Base-by-base conservation (phyloP, 2,888 invertebrate genomes). In the Drosophila anomalata region DNA sequence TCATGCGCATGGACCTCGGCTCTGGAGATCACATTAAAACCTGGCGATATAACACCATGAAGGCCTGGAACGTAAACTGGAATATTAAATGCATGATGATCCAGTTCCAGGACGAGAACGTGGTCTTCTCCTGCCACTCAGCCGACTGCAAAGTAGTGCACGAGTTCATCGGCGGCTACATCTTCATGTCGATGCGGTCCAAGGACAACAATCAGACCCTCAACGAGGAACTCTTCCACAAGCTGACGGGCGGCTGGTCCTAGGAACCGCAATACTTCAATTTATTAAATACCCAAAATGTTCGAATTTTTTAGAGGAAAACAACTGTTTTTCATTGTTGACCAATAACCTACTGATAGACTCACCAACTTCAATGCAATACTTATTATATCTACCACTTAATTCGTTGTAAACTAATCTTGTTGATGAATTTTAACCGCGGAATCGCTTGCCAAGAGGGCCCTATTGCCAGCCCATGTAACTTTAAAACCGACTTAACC, bases 21-120 rank as follows among this genome's bases (percentile, higher is more conserved):
- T 96, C 96, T 3, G 99, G 99, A 0, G 98, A 98, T 90, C 96
- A 97, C 89, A 93, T 97, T 79, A 99, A 98, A 92, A 99, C 99
- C 0, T 99, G 99, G 99, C 93, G 98, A 80, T 99, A 97, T 92
- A 97, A 97, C 87, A 97, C 96, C 50, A 97, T 99, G 96, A 97
- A 98, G 94, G 98, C 98, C 22, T 99, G 99, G 99, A 98, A 98
- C 91, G 98, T 99, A 3, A 99, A 99, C 92, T 99, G 99, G 99
- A 99, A 99, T 91, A 97, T 98, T 47, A 97, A 97, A 97, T 97
- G 98, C 92, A 97, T 99, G 96, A 97, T 97, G 96, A 96, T 99
- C n/a, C 98, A 99, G 90, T 98, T 99, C 90, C 98, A 99, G 87
- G 97, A 98, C 78, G 98, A 96, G 85, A 96, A 96, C 89, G 96